phyloP scores from a whole-genome alignment of 1,140 invertebrate genomes.

The Drosophila quadrilineata region DNA sequence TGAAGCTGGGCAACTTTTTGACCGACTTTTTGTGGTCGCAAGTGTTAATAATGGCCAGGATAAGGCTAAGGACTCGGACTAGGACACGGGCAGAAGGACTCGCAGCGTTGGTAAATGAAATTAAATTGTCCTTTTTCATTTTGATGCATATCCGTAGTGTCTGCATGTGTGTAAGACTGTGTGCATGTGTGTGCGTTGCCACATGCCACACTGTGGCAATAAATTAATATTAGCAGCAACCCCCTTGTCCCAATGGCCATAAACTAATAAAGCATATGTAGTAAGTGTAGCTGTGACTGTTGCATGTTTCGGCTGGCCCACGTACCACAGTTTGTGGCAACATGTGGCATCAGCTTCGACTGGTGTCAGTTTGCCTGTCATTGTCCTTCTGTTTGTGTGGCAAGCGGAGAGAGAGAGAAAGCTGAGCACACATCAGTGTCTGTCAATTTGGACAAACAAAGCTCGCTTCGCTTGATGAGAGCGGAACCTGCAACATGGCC shows the following conservation, averaged over 20 bases:
- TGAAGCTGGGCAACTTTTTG: too few relatives aligned
- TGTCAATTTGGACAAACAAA: slow-evolving; percentile 67
- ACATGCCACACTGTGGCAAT: slow-evolving; percentile 51
- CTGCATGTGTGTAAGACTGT: background rate
- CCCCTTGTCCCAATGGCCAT: slow-evolving; percentile 47
- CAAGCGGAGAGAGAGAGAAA: background rate
- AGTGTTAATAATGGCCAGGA: slow-evolving; percentile 78
- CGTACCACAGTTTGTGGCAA: slow-evolving; percentile 20
- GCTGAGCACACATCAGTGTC: slow-evolving; percentile 70
- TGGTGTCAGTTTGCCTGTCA: slow-evolving; percentile 75
- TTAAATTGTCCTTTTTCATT: slow-evolving; percentile 79
- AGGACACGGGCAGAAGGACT: too few relatives aligned
- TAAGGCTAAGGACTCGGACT: too few relatives aligned
- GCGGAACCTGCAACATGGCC: slow-evolving; percentile 53
- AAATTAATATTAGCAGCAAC: slow-evolving; percentile 71
- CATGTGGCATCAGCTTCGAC: slow-evolving; percentile 48
- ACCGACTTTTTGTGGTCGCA: slow-evolving; percentile 74
- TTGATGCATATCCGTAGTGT: slow-evolving; percentile 60
- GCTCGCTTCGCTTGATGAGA: slow-evolving; percentile 41
- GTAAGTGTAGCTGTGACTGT: slow-evolving; percentile 6
- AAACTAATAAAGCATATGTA: slow-evolving; percentile 77
- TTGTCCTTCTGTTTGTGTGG: background rate
- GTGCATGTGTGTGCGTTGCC: background rate
- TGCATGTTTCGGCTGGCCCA: slow-evolving; percentile 36
- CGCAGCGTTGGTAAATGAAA: slow-evolving; percentile 61